These are phyloP conservation scores for Stercorarius parasiticus DNA, from an alignment of 2,113 vertebrate genomes.

Conservation along the genomic window DNA sequence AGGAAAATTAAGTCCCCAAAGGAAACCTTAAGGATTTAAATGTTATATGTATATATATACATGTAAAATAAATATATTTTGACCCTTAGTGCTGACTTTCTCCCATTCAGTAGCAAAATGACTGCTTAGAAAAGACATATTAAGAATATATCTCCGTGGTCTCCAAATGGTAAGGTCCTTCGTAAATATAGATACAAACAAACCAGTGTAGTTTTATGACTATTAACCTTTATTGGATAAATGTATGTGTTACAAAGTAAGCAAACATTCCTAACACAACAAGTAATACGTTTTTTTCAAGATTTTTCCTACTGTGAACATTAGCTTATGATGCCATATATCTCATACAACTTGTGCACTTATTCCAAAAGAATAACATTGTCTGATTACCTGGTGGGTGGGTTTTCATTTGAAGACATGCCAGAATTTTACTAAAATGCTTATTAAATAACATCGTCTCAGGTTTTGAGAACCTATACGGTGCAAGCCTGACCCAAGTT, in stretches of 20 bases:
- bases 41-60: background rate
- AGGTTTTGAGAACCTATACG: background rate
- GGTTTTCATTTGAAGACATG: background rate
- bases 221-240: slow-evolving; percentile 62
- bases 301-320: background rate
- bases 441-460: background rate
- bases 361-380: background rate
- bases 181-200: background rate
- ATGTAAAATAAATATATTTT: background rate
- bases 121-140: background rate
- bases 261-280: slow-evolving; percentile 6
- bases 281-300: background rate
- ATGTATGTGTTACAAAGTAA: slow-evolving; percentile 42
- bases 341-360: background rate
- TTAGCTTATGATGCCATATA: background rate
- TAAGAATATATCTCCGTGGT: background rate
- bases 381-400: background rate
- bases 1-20: background rate
- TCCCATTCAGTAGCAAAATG: background rate
- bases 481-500: background rate
- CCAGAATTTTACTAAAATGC: background rate
- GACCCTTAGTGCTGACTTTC: background rate
- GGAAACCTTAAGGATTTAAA: background rate
- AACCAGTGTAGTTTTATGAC: background rate
- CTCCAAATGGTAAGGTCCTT: background rate